Percentiles rank a stretch among this genome's conserved stretches.
Conservation (phyloP, 2,113 vertebrate genomes). For the Fulmarus glacialis region DNA sequence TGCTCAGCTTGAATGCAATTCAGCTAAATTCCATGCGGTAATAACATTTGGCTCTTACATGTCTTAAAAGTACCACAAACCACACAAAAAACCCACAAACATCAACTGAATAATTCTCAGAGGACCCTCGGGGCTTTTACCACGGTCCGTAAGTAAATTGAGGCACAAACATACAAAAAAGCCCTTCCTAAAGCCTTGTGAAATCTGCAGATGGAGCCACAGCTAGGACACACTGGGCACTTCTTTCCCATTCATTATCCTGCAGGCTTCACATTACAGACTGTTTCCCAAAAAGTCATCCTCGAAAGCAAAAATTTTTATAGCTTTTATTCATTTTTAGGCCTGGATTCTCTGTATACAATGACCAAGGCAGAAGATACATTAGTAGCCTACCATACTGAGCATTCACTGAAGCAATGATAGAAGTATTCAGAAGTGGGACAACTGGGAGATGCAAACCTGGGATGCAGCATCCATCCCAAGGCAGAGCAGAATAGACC, state of each 20-base stretch:
- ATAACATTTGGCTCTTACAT: neutral
- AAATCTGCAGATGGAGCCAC: neutral
- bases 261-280: neutral
- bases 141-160: neutral
- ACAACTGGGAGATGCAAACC: neutral
- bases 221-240: neutral
- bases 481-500: accelerated
- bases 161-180: neutral
- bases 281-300: neutral
- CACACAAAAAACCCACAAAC: neutral
- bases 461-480: neutral
- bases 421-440: neutral
- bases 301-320: neutral
- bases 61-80: neutral
- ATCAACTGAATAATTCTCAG: neutral
- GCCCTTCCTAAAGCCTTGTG: neutral
- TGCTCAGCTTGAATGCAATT: neutral
- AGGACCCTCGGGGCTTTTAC: neutral
- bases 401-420: neutral
- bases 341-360: neutral
- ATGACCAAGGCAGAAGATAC: neutral
- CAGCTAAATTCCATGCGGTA: neutral
- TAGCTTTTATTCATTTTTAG: neutral
- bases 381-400: neutral
- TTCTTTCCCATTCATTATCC: neutral